phyloP scores from a whole-genome alignment of 2,888 invertebrate genomes.

The Drosophila quasianomalipes region DNA sequence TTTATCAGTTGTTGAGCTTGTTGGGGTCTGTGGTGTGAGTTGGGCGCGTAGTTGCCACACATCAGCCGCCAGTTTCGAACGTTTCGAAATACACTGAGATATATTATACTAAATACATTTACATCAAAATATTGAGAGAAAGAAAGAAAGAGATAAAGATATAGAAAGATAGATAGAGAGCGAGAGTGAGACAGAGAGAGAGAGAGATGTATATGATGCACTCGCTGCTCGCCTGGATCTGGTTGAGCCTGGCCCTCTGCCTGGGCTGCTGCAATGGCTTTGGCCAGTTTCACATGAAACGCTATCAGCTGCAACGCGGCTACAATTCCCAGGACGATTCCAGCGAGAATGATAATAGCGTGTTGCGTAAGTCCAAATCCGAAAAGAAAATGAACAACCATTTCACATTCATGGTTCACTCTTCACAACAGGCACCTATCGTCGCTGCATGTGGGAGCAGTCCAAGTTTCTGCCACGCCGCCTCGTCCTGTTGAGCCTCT shows the following conservation, averaged over 20 bases:
- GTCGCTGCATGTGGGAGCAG: constrained; percentile 85
- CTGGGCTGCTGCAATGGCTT: constrained; percentile 67
- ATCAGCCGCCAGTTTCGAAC: constrained; percentile 54
- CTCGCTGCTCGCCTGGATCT: constrained; percentile 44
- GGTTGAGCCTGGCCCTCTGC: constrained; percentile 53
- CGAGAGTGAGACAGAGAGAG: background rate
- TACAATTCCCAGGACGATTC: constrained; percentile 75
- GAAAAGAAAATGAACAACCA: background rate
- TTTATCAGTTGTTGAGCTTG: constrained; percentile 23
- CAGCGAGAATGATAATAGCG: constrained; percentile 73
- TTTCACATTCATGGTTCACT: background rate
- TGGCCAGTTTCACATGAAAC: constrained; percentile 82
- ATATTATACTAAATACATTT: background rate
- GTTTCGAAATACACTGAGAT: constrained; percentile 7
- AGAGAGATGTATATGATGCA: constrained; percentile 53
- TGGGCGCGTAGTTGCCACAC: constrained; percentile 71
- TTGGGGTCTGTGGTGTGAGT: constrained; percentile 61
- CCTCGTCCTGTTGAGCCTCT: constrained; percentile 82
- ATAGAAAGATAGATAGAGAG: background rate
- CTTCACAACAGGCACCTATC: constrained; percentile 79
- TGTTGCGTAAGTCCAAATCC: constrained; percentile 68
- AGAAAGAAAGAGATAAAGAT: background rate
- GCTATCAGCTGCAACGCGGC: constrained; percentile 76
- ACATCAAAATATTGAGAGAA: background rate
- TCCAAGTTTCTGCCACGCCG: constrained; percentile 83